These are phyloP conservation scores for Triplophysa rosa DNA, from an alignment of 2,113 vertebrate genomes.

Conservation along the genomic window DNA sequence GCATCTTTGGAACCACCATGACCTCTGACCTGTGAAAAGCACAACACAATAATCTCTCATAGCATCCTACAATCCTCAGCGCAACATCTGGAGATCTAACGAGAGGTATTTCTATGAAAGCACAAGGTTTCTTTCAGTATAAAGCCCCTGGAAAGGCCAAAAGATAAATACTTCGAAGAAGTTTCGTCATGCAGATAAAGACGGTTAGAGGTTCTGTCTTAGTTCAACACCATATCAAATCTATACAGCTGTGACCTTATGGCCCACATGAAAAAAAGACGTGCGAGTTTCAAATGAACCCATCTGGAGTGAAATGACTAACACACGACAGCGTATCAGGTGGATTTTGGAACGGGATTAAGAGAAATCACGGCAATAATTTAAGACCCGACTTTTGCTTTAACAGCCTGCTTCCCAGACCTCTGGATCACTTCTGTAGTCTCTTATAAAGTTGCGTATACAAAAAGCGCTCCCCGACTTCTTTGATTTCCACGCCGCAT, in stretches of 20 bases:
- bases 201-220: conserved; percentile 39
- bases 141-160: conserved; percentile 7
- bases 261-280: conserved; percentile 29
- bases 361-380: conserved; percentile 33
- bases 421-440: neutral
- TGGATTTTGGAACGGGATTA: conserved; percentile 47
- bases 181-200: conserved; percentile 45
- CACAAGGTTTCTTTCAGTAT: neutral
- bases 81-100: conserved; percentile 16
- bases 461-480: conserved; percentile 13
- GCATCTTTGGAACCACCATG: conserved; percentile 41
- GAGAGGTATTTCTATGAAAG: neutral
- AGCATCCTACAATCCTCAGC: neutral
- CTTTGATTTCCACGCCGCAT: conserved; percentile 51
- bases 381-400: conserved; percentile 25
- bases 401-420: conserved; percentile 19
- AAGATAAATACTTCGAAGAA: conserved; percentile 38
- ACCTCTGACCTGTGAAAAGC: conserved; percentile 62
- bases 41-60: neutral
- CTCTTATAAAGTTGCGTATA: conserved; percentile 21
- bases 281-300: conserved; percentile 50
- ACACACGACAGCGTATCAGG: conserved; percentile 56
- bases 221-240: conserved; percentile 51
- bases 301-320: conserved; percentile 59
- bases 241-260: conserved; percentile 56